A percentile compares a stretch with the other conserved stretches of the same genome.
Evolutionary conservation across 2,797 vertebrate species (phyloP).

Genomic region (Lepus townsendii): DNA sequence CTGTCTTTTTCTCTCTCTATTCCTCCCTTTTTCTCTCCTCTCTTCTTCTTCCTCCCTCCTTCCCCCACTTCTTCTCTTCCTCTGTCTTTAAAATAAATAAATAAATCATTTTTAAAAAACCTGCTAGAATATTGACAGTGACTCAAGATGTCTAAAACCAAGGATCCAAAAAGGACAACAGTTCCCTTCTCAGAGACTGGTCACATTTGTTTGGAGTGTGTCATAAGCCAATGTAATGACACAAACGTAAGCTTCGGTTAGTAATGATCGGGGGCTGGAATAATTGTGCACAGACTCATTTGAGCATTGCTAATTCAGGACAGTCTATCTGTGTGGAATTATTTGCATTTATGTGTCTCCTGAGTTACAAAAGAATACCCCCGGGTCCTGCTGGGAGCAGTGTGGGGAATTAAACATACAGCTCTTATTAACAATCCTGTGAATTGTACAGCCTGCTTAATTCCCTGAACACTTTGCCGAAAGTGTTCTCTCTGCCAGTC

Average conservation of each 20-base stretch:
- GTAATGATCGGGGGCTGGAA: slow-evolving; percentile 46
- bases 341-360: slow-evolving; percentile 67
- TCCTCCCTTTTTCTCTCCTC: no score
- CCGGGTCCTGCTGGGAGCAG: not conserved
- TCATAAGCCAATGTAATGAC: slow-evolving; percentile 24
- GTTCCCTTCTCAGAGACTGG: not conserved
- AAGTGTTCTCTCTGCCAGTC: slow-evolving; percentile 29
- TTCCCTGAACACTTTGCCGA: slow-evolving; percentile 41
- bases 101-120: no score
- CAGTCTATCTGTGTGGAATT: slow-evolving; percentile 51
- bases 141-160: slow-evolving; percentile 24
- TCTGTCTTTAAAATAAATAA: no score
- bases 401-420: slow-evolving; percentile 63
- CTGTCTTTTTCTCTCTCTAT: no score
- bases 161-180: not conserved
- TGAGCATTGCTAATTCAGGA: slow-evolving; percentile 59
- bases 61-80: no score
- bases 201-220: not conserved
- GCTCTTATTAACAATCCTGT: slow-evolving; percentile 60
- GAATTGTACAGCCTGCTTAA: slow-evolving; percentile 35
- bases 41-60: no score
- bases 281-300: not conserved
- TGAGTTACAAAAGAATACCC: slow-evolving; percentile 67
- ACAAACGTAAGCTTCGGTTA: slow-evolving; percentile 15
- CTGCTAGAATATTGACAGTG: slow-evolving; percentile 24